Evolutionary conservation across 2,113 vertebrate genomes (phyloP).

Genomic region (Plecturocebus donacophilus): DNA sequence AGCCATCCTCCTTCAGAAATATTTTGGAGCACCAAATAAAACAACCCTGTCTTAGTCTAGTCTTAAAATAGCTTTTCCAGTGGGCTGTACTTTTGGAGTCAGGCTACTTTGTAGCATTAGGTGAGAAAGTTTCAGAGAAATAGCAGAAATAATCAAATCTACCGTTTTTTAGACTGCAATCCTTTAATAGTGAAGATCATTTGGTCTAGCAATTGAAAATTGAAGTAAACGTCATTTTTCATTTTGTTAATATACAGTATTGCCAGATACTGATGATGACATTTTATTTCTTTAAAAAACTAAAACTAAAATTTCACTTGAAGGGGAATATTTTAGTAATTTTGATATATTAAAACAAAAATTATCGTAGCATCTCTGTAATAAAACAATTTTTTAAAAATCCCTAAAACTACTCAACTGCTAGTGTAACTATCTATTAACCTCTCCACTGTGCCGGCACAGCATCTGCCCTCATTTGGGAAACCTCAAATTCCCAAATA

Average conservation of each 20-base stretch:
- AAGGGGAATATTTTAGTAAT: not conserved
- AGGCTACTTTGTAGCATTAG: not conserved
- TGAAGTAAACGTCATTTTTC: not conserved
- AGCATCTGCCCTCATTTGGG: rapidly evolving
- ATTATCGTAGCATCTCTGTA: not conserved
- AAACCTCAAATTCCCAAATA: not conserved
- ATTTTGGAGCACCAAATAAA: not conserved
- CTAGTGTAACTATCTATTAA: not conserved
- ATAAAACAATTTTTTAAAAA: not conserved
- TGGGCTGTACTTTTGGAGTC: not conserved
- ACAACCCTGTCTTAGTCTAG: not conserved
- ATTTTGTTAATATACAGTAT: not conserved
- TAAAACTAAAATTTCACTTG: too few species aligned
- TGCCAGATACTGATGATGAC: too few species aligned
- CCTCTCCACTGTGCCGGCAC: rapidly evolving
- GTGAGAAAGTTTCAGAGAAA: not conserved
- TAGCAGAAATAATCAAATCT: not conserved
- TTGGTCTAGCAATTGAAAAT: not conserved
- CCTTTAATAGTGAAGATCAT: not conserved
- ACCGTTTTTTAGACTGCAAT: not conserved
- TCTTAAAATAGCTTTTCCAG: not conserved
- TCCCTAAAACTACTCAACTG: not conserved
- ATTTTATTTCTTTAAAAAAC: not conserved
- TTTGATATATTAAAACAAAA: not conserved
- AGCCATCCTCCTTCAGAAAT: not conserved